Conservation (phyloP, 92 coral and sea anemone genomes). For the Plumapathes pennacea region DNA sequence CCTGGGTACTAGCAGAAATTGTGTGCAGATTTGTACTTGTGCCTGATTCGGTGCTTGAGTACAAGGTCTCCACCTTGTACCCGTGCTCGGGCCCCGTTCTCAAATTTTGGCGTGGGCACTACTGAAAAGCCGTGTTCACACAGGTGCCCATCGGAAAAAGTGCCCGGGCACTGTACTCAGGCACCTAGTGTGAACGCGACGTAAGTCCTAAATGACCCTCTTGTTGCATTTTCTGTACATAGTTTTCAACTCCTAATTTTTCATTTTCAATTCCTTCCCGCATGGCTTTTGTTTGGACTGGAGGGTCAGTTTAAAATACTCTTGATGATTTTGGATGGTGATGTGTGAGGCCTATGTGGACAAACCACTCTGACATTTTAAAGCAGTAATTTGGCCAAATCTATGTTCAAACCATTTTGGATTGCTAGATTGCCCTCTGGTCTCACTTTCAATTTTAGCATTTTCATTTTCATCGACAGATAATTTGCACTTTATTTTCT, state of each 20-base stretch:
- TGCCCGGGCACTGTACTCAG: too few species aligned
- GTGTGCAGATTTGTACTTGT: conserved; percentile 1
- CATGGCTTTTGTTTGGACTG: too few species aligned
- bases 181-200: too few species aligned
- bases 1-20: not conserved
- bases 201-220: too few species aligned
- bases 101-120: not conserved
- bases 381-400: conserved; percentile 23
- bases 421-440: conserved; percentile 9
- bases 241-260: too few species aligned
- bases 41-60: conserved; percentile 2
- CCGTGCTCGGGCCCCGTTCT: not conserved
- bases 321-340: too few species aligned
- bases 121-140: not conserved
- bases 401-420: conserved; percentile 22
- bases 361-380: conserved; percentile 58
- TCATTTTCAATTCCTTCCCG: too few species aligned
- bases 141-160: too few species aligned
- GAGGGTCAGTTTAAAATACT: too few species aligned
- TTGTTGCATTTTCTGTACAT: too few species aligned
- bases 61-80: conserved; percentile 1
- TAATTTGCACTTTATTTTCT: conserved; percentile 29
- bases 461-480: conserved; percentile 20
- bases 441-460: conserved; percentile 1
- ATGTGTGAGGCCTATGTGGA: conserved; percentile 42